Evolutionary conservation across 1,140 invertebrate genomes (phyloP), one percentile per base, ranked within the genome.

Genomic region (Pseudomyrmex pallidus): DNA sequence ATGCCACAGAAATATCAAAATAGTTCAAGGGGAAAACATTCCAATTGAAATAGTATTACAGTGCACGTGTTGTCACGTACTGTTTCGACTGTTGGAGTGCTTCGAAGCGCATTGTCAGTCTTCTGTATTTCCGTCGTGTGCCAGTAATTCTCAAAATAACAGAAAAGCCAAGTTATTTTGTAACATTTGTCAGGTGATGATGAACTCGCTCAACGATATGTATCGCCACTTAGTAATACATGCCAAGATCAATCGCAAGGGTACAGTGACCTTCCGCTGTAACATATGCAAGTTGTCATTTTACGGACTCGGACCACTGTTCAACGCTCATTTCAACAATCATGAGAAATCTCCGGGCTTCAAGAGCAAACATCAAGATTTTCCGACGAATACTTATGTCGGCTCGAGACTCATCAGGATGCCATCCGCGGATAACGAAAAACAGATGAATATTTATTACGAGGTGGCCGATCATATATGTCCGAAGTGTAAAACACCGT

Each of bases 231-330:
- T 94, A 8, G 70, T 90, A 1, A 67, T 82, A 1, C 93, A 94
- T 35, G 74, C 83, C 0, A 86, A 63, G 0, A 48, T 86, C 3
- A 86, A 90, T 46, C 12, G 67, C 20, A 82, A 88, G 5, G 78
- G 50, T 0, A 90, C 72, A 0, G 78, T 91, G 2, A 89, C 85
- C 0, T 92, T 93, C 20, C 80, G 90, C 2, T 94, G 94, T 50
- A 91, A 93, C 13, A 92, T 93, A 22, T 94, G 94, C 48, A 91
- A 92, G 48, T 88, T 94, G 1, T 74, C 92, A 1, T 94, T 94
- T 22, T 89, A 90, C 59, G 91, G 92, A 5, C 83, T 89, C 35
- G 92, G 93, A 2, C 64, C 74, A 0, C 48, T 92, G 0, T 94
- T 94, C 73, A 90, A 89, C n/a, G 84, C 61, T 0, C 94, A 94